Evolutionary conservation across 2,113 vertebrate species (phyloP), one percentile per base, ranked within the genome.

Genomic region (Ifrita kowaldi): DNA sequence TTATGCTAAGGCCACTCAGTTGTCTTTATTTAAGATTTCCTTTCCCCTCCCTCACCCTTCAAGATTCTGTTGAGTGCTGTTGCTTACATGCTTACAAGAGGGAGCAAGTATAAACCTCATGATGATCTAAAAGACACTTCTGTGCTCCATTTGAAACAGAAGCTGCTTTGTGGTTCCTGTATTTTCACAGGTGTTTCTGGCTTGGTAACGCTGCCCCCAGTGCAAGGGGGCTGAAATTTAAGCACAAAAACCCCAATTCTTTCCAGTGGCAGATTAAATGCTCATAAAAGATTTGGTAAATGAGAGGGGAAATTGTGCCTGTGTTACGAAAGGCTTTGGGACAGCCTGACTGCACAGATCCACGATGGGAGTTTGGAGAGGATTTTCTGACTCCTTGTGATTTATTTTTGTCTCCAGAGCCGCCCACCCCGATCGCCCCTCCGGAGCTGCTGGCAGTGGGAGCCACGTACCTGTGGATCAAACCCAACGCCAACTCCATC

Each of bases 401-500:
- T 68, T 77, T 84, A 46, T 64, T 89, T 21, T 4, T 86, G 26
- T 59, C 93, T 89, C 2, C 98, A 99, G 99, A 99, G 53, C 99
- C 99, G 4, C 99, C 99, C 30, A 99, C 99, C 0, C 99, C 99
- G 28, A 99, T 99, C 1, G 99, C 99, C 1, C 99, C 99, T 1
- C 99, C 99, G 0, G 99, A 99, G 97, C 98, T 99, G 13, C 98
- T 99, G 49, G 98, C 99, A 0, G 99, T 99, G 2, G 99, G 99
- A 6, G 99, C 99, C 95, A 99, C 99, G 1, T 99, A 99, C 97
- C 98, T 99, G 57, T 99, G 99, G 99, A 99, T 99, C 98, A 99
- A 99, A 77, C 99, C 99, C 78, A 99, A 99, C 1, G 99, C 99
- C 95, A 99, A 99, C 97, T 99, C 99, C 92, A 99, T 99, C 97